phyloP scores from a whole-genome alignment of 2,113 vertebrate genomes.

The Platycercus adscitus region DNA sequence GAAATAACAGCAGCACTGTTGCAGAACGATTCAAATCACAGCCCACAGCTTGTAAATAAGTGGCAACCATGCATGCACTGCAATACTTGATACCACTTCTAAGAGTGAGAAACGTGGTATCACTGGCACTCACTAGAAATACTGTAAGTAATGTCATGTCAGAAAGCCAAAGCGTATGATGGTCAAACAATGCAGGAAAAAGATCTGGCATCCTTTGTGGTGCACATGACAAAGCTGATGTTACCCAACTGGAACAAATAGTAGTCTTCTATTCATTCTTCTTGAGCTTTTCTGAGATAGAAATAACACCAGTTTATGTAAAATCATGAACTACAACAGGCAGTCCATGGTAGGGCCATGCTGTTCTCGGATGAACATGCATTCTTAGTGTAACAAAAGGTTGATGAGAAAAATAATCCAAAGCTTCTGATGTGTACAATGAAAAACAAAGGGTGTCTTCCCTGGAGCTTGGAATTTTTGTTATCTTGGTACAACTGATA shows the following conservation, averaged over 20 bases:
- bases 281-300: background rate
- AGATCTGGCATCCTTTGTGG: background rate
- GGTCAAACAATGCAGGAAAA: background rate
- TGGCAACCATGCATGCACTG: background rate
- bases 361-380: background rate
- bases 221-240: background rate
- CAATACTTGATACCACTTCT: background rate
- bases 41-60: background rate
- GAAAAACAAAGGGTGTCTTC: background rate
- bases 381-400: background rate
- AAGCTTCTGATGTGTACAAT: background rate
- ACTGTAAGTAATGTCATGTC: background rate
- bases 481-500: background rate
- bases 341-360: background rate
- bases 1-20: background rate
- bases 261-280: background rate
- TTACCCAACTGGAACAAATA: background rate
- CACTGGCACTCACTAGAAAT: background rate
- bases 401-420: background rate
- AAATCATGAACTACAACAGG: background rate
- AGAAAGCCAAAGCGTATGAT: background rate
- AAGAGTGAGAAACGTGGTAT: background rate
- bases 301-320: background rate
- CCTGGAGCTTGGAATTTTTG: background rate
- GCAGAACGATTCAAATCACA: constrained; percentile 10